Conservation (phyloP, 1,140 invertebrate species). For the Orchesella cincta region DNA sequence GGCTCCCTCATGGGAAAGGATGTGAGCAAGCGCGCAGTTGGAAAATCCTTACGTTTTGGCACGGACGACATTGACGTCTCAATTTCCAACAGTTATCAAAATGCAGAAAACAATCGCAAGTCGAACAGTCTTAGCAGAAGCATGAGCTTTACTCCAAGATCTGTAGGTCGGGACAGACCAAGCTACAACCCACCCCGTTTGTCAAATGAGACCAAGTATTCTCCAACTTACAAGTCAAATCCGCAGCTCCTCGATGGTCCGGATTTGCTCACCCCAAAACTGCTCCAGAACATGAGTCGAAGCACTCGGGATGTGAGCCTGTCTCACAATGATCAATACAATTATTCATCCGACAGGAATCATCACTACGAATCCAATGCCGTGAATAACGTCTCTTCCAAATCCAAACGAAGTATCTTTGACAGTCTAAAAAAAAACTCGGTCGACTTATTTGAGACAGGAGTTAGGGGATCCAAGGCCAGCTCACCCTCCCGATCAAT, state of each 20-base stretch:
- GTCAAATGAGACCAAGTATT: constrained; percentile 46
- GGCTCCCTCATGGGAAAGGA: constrained; percentile 34
- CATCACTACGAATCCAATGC: constrained; percentile 58
- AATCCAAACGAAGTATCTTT: constrained; percentile 43
- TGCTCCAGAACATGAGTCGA: constrained; percentile 77
- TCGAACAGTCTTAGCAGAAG: constrained; percentile 71
- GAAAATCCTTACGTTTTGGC: constrained; percentile 46
- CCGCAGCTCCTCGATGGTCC: constrained; percentile 71
- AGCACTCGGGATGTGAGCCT: constrained; percentile 72
- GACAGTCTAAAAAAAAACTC: constrained; percentile 45
- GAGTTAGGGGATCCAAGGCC: constrained; percentile 45
- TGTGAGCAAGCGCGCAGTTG: constrained; percentile 42
- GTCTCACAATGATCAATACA: constrained; percentile 52
- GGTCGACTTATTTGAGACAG: constrained; percentile 39
- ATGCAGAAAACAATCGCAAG: constrained; percentile 62
- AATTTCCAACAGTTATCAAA: constrained; percentile 63
- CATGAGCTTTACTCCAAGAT: constrained; percentile 71
- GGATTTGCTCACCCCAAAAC: constrained; percentile 78
- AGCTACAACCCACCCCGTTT: constrained; percentile 54
- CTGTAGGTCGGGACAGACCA: constrained; percentile 53
- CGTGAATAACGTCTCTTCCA: constrained; percentile 56
- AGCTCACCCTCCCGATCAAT: constrained; percentile 54
- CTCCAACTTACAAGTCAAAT: constrained; percentile 70
- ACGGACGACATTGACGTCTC: constrained; percentile 69
- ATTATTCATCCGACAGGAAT: constrained; percentile 5